A percentile compares a stretch with the other conserved stretches of the same genome.
phyloP scores from a whole-genome alignment of 64 coral and sea anemone species.

The Montipora capricornis region DNA sequence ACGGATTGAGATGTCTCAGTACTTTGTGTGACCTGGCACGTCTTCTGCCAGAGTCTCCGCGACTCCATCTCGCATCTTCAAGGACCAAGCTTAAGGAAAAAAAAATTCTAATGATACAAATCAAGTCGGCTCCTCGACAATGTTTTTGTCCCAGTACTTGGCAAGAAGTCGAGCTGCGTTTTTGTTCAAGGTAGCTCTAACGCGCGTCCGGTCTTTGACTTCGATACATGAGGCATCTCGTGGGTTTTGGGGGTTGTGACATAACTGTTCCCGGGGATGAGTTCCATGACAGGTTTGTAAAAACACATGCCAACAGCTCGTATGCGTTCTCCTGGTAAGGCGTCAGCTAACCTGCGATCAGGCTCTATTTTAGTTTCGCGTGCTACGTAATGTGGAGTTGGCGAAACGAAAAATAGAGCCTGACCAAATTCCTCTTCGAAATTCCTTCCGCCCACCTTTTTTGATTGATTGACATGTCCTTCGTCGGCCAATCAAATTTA shows the following conservation, averaged over 20 bases:
- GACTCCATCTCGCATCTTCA: constrained; percentile 5
- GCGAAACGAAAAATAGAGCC: too few relatives aligned
- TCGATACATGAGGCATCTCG: not conserved
- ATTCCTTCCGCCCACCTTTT: too few relatives aligned
- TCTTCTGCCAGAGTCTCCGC: not conserved
- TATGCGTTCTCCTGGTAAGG: not conserved
- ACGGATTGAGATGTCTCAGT: not conserved
- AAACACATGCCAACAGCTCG: not conserved
- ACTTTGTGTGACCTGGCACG: constrained; percentile 2
- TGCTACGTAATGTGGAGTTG: too few relatives aligned
- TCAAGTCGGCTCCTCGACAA: not conserved
- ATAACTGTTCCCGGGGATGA: not conserved
- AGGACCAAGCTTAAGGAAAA: constrained; percentile 11
- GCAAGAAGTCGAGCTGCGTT: not conserved
- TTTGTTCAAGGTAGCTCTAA: constrained; percentile 3
- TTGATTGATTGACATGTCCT: too few relatives aligned
- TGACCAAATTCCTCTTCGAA: too few relatives aligned
- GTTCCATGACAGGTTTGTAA: not conserved
- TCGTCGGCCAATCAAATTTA: too few relatives aligned
- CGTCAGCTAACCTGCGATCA: too few relatives aligned
- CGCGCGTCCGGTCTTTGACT: not conserved
- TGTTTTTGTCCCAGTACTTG: not conserved
- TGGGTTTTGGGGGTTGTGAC: not conserved
- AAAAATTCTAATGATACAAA: not conserved
- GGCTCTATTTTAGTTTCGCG: too few relatives aligned